These are phyloP conservation scores for Craseonycteris thonglongyai DNA, from an alignment of 2,113 vertebrate genomes.

Conservation along the genomic window DNA sequence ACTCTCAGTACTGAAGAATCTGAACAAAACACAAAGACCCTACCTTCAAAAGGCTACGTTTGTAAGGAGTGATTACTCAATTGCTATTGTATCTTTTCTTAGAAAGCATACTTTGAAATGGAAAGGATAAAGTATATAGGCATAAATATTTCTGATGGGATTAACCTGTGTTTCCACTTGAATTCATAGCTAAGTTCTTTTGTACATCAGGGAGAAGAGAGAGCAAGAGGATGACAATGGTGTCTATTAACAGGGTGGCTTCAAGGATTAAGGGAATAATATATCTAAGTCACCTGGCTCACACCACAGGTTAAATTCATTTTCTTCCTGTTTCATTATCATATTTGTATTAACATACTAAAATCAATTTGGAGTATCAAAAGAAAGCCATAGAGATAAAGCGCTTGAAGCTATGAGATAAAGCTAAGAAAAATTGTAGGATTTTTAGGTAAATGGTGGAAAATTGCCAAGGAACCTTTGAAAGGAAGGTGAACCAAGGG, in stretches of 20 bases:
- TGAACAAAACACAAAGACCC: not conserved
- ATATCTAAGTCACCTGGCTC: not conserved
- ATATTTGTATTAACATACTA: not conserved
- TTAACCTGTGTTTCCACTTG: not conserved
- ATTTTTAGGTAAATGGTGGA: not conserved
- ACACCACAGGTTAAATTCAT: not conserved
- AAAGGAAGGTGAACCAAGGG: not conserved
- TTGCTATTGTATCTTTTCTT: not conserved
- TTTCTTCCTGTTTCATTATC: not conserved
- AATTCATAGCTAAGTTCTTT: not conserved
- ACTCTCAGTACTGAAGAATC: not conserved
- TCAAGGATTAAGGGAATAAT: not conserved
- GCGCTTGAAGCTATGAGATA: not conserved
- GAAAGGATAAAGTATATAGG: not conserved
- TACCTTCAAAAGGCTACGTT: not conserved
- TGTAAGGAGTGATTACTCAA: not conserved
- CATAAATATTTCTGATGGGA: not conserved
- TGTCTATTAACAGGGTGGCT: not conserved
- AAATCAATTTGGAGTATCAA: not conserved
- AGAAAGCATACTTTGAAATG: conserved; percentile 18
- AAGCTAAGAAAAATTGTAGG: not conserved
- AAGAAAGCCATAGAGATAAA: not conserved
- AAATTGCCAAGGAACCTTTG: not conserved
- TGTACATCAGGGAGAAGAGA: not conserved
- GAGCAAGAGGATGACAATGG: not conserved